Percentiles rank a stretch among this genome's conserved stretches.
Conservation (phyloP, 2,113 vertebrate species). For the Serinus canaria region DNA sequence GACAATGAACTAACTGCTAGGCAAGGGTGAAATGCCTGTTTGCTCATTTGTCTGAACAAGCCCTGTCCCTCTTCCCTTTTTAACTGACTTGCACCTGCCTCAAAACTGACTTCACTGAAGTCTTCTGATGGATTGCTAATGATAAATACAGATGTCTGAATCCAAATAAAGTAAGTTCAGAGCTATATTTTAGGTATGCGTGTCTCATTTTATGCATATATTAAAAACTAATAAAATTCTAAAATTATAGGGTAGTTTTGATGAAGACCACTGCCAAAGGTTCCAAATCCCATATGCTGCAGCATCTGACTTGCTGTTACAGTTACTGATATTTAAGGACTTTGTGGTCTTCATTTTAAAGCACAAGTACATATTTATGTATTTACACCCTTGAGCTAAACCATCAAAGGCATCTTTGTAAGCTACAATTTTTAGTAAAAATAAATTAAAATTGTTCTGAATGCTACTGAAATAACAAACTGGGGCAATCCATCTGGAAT, state of each 20-base stretch:
- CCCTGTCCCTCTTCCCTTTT: neutral
- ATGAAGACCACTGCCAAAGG: neutral
- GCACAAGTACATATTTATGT: neutral
- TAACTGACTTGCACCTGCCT: neutral
- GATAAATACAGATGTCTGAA: neutral
- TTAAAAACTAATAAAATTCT: neutral
- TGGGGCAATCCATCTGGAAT: conserved; percentile 64
- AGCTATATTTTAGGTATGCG: neutral
- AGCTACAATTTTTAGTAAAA: conserved; percentile 62
- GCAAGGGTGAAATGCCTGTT: neutral
- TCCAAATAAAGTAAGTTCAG: neutral
- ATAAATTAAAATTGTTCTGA: conserved; percentile 65
- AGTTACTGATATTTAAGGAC: neutral
- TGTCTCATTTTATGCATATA: neutral
- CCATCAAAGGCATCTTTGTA: conserved; percentile 46
- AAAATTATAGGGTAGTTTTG: neutral
- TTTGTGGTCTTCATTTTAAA: conserved; percentile 15
- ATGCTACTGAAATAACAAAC: conserved; percentile 52
- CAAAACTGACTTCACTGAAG: neutral
- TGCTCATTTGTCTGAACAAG: neutral
- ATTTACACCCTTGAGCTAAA: conserved; percentile 38
- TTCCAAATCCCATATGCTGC: neutral
- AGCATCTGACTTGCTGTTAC: neutral
- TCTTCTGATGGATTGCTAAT: neutral
- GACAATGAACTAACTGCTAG: neutral